Percentiles rank a stretch among this genome's conserved stretches.
Conservation (phyloP, 2,113 vertebrate genomes). For the Suricata suricatta region DNA sequence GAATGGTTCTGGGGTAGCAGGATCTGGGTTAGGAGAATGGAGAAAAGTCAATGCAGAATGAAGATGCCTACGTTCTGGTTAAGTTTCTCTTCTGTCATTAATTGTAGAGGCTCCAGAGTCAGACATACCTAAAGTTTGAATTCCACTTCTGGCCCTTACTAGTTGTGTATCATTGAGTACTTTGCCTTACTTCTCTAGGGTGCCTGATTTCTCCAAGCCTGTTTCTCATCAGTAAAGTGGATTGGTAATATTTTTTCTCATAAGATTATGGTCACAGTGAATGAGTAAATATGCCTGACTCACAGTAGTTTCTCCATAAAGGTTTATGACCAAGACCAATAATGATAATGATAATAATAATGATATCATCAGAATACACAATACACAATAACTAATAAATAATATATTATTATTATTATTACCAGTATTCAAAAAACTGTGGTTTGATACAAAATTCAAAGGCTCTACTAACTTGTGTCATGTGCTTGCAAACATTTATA, state of each 20-base stretch:
- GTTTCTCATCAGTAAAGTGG: not conserved
- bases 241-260: slow-evolving; percentile 16
- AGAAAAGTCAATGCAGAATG: not conserved
- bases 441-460: not conserved
- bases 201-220: not conserved
- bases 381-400: not conserved
- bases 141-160: not conserved
- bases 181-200: not conserved
- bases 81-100: not conserved
- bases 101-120: not conserved
- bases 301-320: slow-evolving; percentile 35
- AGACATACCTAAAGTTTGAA: not conserved
- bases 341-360: not conserved
- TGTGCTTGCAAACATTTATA: not conserved
- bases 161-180: not conserved
- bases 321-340: not conserved
- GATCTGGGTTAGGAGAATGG: not conserved
- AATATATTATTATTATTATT: not conserved
- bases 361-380: not conserved
- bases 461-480: not conserved
- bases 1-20: not conserved
- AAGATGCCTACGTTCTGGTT: not conserved
- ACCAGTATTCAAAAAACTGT: not conserved
- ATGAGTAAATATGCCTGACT: not conserved
- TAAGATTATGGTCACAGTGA: slow-evolving; percentile 5